Percentiles rank a stretch among this genome's conserved stretches.
These are phyloP conservation scores for Formica aserva DNA, from an alignment of 2,888 invertebrate genomes.

Conservation along the genomic window DNA sequence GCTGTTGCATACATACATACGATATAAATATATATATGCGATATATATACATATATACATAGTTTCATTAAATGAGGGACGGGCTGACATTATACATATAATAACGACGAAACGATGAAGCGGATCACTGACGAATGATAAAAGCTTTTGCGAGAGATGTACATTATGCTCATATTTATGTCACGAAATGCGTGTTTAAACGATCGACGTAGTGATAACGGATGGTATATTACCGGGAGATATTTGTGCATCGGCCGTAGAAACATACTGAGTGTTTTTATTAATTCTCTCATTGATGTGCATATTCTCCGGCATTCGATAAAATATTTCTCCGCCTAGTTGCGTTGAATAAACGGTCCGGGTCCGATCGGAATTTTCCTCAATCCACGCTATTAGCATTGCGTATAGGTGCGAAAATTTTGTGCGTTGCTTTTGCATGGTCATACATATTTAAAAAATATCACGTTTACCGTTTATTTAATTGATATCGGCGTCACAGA, in stretches of 20 bases:
- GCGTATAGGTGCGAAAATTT: constrained; percentile 6
- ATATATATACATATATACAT: background rate
- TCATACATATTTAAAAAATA: background rate
- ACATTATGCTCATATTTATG: constrained; percentile 1
- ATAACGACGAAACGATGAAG: constrained; percentile 42
- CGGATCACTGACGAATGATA: constrained; percentile 29
- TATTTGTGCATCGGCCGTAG: background rate
- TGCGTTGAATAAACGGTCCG: background rate
- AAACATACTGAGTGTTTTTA: constrained; percentile 15
- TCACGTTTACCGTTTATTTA: background rate
- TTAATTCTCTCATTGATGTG: background rate
- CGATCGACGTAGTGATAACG: constrained; percentile 22
- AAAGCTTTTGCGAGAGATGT: constrained; percentile 27
- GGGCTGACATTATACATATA: constrained; percentile 24
- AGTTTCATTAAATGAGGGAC: constrained; percentile 29
- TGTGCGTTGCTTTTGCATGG: background rate
- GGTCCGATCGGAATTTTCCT: background rate
- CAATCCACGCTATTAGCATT: constrained; percentile 18
- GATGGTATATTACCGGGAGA: background rate
- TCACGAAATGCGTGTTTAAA: constrained; percentile 17
- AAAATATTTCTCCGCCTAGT: constrained; percentile 10
- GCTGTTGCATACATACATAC: background rate
- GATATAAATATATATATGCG: background rate
- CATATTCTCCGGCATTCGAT: background rate
- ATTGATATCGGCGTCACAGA: background rate